Evolutionary conservation across 2,888 invertebrate species (phyloP).

Genomic region (Acheta domesticus): DNA sequence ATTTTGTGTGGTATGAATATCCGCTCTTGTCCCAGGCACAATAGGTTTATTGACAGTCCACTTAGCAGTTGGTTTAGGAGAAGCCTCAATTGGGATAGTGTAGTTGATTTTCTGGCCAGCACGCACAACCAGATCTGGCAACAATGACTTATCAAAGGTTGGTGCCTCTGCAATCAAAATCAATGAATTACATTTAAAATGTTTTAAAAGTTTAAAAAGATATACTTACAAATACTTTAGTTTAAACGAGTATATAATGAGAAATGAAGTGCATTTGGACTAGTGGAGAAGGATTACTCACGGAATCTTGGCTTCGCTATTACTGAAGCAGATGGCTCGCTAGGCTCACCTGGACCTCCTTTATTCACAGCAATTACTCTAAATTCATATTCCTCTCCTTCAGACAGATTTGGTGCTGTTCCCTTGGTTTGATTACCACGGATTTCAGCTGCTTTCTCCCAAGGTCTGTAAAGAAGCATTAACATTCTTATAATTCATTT

Average conservation of each 20-base stretch:
- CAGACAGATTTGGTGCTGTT: conserved; percentile 78
- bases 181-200: background rate
- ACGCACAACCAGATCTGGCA: conserved; percentile 87
- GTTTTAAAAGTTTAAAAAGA: no score
- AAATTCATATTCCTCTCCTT: conserved; percentile 92
- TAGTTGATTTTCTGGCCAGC: conserved; percentile 93
- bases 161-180: conserved; percentile 63
- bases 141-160: conserved; percentile 78
- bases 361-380: conserved; percentile 87
- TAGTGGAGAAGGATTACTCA: conserved; percentile 40
- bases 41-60: conserved; percentile 85
- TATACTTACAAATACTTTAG: no score
- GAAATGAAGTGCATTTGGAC: background rate
- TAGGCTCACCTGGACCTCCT: conserved; percentile 88
- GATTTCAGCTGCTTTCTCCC: conserved; percentile 86
- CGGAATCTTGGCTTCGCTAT: conserved; percentile 86
- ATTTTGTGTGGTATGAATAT: conserved; percentile 74
- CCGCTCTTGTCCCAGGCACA: conserved; percentile 66
- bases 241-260: no score
- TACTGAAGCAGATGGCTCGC: conserved; percentile 80
- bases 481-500: background rate
- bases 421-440: conserved; percentile 70
- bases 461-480: conserved; percentile 51
- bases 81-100: conserved; percentile 90
- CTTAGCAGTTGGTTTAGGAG: conserved; percentile 86